Conservation (phyloP, 2,888 invertebrate species). For the Tortricodes alternella region DNA sequence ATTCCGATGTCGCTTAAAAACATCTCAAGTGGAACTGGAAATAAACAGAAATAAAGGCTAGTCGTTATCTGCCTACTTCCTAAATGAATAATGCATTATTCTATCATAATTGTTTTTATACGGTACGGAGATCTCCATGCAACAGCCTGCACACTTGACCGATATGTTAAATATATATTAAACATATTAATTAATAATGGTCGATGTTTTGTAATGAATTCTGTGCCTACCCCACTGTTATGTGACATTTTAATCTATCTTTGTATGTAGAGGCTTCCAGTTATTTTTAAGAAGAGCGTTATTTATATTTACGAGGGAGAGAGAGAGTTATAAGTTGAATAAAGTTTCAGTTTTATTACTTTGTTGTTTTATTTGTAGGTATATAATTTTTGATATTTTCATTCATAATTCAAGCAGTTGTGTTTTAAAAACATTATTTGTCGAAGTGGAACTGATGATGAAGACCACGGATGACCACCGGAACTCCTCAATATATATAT, state of each 20-base stretch:
- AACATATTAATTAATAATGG: slow-evolving; percentile 2
- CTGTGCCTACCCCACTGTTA: slow-evolving; percentile 30
- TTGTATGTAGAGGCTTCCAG: slow-evolving; percentile 80
- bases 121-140: slow-evolving; percentile 23
- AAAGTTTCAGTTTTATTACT: slow-evolving; percentile 69
- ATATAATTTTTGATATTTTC: too few relatives aligned
- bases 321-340: slow-evolving; percentile 72
- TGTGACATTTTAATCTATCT: slow-evolving; percentile 53
- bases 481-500: too few relatives aligned
- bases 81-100: too few relatives aligned
- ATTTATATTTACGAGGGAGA: slow-evolving; percentile 76
- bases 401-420: too few relatives aligned
- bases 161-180: slow-evolving; percentile 4
- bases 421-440: too few relatives aligned
- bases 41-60: too few relatives aligned
- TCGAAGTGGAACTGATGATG: too few relatives aligned
- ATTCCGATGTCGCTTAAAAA: too few relatives aligned
- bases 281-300: slow-evolving; percentile 71
- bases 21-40: too few relatives aligned
- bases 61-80: too few relatives aligned
- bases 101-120: too few relatives aligned
- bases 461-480: too few relatives aligned
- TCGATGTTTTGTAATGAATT: slow-evolving; percentile 32
- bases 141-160: slow-evolving; percentile 15
- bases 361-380: slow-evolving; percentile 46